phyloP scores from a whole-genome alignment of 1,140 invertebrate genomes.

The Triops longicaudatus region DNA sequence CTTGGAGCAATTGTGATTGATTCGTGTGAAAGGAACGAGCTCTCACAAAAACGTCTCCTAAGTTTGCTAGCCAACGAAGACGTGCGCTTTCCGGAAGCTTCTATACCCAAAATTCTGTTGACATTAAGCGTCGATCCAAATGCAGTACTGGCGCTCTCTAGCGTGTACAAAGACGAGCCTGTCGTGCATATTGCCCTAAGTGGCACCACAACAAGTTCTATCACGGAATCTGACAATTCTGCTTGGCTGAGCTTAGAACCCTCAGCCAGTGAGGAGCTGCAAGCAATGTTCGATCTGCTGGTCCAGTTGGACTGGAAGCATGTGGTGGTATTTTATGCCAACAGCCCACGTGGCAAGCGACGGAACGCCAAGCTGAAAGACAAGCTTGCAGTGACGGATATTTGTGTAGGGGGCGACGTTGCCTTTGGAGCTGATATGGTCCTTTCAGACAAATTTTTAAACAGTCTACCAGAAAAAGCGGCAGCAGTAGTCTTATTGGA shows the following conservation, averaged over 20 bases:
- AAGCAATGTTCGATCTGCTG: conserved; percentile 21
- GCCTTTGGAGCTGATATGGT: background rate
- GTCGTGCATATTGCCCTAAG: background rate
- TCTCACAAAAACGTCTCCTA: conserved; percentile 23
- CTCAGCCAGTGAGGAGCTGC: conserved; percentile 17
- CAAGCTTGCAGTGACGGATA: background rate
- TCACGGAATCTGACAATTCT: background rate
- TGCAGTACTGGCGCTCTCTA: background rate
- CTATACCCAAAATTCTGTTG: background rate
- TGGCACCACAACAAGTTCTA: background rate
- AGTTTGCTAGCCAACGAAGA: conserved; percentile 16
- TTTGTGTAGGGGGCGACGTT: conserved; percentile 24
- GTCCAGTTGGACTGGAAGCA: conserved; percentile 24
- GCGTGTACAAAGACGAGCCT: background rate
- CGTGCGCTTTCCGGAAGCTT: background rate
- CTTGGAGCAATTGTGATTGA: conserved; percentile 23
- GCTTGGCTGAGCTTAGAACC: background rate
- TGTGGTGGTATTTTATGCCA: conserved; percentile 21
- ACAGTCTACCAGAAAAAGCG: conserved; percentile 16
- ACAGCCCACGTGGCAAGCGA: conserved; percentile 10
- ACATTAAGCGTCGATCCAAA: background rate
- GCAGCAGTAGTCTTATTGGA: conserved; percentile 21
- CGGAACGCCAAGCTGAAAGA: background rate
- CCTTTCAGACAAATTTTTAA: conserved; percentile 16
- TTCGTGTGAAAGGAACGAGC: conserved; percentile 21